Percentiles rank a stretch among this genome's conserved stretches.
phyloP scores from a whole-genome alignment of 2,797 vertebrate genomes.

The Pseudomugil gertrudae region DNA sequence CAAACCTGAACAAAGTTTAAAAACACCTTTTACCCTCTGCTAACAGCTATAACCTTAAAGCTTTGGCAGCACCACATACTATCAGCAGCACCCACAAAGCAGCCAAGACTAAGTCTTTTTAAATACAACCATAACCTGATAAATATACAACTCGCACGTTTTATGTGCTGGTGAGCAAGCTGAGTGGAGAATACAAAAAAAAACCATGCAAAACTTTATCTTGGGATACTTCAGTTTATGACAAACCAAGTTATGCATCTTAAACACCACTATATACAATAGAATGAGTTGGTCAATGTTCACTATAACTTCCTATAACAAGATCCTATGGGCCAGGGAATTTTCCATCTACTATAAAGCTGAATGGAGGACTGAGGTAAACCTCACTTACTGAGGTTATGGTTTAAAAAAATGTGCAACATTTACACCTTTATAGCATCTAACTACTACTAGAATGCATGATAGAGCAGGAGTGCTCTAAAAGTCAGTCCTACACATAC shows the following conservation, averaged over 20 bases:
- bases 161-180: conserved; percentile 59
- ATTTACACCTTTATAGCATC: conserved; percentile 22
- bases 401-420: conserved; percentile 5
- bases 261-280: conserved; percentile 11
- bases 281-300: conserved; percentile 10
- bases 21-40: conserved; percentile 35
- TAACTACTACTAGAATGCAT: conserved; percentile 31
- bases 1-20: conserved; percentile 39
- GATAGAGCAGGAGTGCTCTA: conserved; percentile 27
- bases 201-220: conserved; percentile 46
- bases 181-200: conserved; percentile 41
- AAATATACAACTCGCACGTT: conserved; percentile 37
- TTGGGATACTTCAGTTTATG: conserved; percentile 60
- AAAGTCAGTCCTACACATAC: conserved; percentile 24
- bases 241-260: conserved; percentile 4
- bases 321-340: not conserved
- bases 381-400: conserved; percentile 32
- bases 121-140: conserved; percentile 24
- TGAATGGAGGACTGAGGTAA: conserved; percentile 13
- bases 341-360: not conserved
- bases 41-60: conserved; percentile 59
- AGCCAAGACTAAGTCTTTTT: conserved; percentile 38
- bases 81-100: conserved; percentile 64
- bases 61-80: conserved; percentile 70
- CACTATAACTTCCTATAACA: conserved; percentile 3